Conservation (phyloP, 2,888 invertebrate genomes). For the Julus scanicus region DNA sequence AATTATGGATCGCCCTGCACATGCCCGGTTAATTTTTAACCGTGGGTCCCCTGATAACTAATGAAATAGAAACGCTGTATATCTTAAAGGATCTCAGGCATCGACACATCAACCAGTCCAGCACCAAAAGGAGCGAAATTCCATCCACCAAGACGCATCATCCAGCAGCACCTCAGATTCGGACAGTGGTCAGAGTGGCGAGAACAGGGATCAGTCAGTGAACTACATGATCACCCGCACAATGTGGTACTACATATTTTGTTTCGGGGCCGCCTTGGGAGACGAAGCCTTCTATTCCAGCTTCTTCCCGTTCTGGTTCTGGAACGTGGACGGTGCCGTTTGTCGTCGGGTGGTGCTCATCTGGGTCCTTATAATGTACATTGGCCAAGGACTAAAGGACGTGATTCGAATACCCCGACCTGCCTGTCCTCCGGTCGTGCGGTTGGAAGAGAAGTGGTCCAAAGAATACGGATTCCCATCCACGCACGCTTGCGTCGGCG, state of each 20-base stretch:
- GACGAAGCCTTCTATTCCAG: slow-evolving; percentile 90
- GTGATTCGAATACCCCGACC: slow-evolving; percentile 88
- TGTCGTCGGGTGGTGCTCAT: slow-evolving; percentile 83
- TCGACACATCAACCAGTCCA: not conserved
- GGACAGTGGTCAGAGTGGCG: slow-evolving; percentile 50
- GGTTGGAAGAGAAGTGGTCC: slow-evolving; percentile 88
- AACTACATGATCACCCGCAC: slow-evolving; percentile 68
- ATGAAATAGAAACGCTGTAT: not conserved
- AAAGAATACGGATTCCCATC: slow-evolving; percentile 96
- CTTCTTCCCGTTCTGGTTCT: slow-evolving; percentile 94
- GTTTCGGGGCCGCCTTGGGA: slow-evolving; percentile 85
- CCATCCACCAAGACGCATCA: slow-evolving; percentile 15
- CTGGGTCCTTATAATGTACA: slow-evolving; percentile 86
- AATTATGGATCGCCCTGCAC: not conserved
- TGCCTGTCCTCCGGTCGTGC: slow-evolving; percentile 80
- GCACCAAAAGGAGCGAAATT: not conserved
- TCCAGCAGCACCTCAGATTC: slow-evolving; percentile 48
- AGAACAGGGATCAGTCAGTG: not conserved
- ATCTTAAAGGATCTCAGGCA: not conserved
- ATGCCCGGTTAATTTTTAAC: not conserved
- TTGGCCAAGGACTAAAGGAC: slow-evolving; percentile 90
- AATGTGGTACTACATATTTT: slow-evolving; percentile 86
- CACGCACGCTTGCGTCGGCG: slow-evolving; percentile 91
- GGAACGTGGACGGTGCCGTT: slow-evolving; percentile 91
- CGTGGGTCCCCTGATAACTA: not conserved